Evolutionary conservation across 2,113 vertebrate species (phyloP), one percentile per base, ranked within the genome.

Genomic region (Notiomystis cincta): DNA sequence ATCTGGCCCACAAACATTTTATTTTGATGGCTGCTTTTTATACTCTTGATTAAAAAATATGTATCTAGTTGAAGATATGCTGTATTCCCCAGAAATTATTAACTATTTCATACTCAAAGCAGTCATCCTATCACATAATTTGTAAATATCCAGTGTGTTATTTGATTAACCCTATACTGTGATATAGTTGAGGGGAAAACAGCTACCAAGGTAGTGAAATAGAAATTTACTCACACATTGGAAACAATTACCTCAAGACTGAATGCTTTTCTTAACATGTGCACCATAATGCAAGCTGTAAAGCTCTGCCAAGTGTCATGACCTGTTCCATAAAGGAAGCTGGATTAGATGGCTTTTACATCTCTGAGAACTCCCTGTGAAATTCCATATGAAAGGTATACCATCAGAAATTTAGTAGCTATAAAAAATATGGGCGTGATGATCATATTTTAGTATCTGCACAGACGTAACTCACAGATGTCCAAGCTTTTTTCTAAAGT

Each of bases 371-470:
- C 6, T 61, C 30, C 56, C 38, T 30, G 14, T 24, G 33, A 69
- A 92, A 87, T 38, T 47, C 77, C 12, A 70, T 23, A 37, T 21
- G 38, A 56, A 72, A 82, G 3, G 5, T 17, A 66, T 4, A 58
- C 14, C 24, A 53, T 8, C 13, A 78, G n/a, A 81, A 66, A 66
- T 65, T 20, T 27, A 78, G 35, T 9, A 81, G 48, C 35, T 19
- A 27, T 66, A 64, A 80, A 57, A 90, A 87, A 31, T 13, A 58
- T 0, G 0, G 57, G 9, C 5, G 11, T 1, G 2, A n/a, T 40
- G 61, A 15, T 57, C 31, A 3, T 11, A 57, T 54, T 56, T 76
- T 14, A 57, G 7, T 42, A 60, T 15, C 40, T 42, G 23, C 60
- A 58, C 30, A 73, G 35, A 86, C 42, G 13, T 76, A 86, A 89